These are phyloP conservation scores for Sceloporus undulatus DNA, from an alignment of 2,113 vertebrate genomes.

Conservation along the genomic window DNA sequence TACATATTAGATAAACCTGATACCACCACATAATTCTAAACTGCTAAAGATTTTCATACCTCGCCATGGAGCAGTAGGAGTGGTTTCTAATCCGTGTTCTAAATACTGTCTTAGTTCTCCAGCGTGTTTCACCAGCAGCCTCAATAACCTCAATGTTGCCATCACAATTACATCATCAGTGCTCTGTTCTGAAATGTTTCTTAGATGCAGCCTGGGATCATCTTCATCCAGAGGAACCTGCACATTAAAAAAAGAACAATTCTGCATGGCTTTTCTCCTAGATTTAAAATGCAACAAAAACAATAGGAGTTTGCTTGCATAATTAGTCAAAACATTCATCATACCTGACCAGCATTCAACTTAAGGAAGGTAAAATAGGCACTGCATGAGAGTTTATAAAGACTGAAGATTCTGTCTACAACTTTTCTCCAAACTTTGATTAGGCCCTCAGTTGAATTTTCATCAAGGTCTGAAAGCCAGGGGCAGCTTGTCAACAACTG, in stretches of 20 bases:
- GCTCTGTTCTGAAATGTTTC: slow-evolving; percentile 89
- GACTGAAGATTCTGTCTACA: slow-evolving; percentile 96
- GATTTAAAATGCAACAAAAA: background rate
- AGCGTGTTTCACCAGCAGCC: slow-evolving; percentile 95
- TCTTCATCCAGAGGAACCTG: slow-evolving; percentile 92
- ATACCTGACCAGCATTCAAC: slow-evolving; percentile 94
- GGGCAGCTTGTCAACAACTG: slow-evolving; percentile 92
- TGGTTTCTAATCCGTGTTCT: slow-evolving; percentile 94
- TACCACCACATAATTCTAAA: no score
- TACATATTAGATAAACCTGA: no score
- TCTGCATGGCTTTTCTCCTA: background rate
- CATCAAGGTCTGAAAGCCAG: slow-evolving; percentile 92
- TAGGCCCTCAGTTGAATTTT: slow-evolving; percentile 90
- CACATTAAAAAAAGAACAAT: slow-evolving; percentile 16
- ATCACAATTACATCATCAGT: slow-evolving; percentile 97
- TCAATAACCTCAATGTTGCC: slow-evolving; percentile 92
- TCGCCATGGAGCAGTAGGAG: slow-evolving; percentile 97
- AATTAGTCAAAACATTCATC: slow-evolving; percentile 33
- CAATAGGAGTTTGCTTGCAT: background rate
- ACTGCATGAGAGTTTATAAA: slow-evolving; percentile 95
- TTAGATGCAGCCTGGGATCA: slow-evolving; percentile 88
- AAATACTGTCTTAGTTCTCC: slow-evolving; percentile 95
- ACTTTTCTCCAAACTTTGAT: slow-evolving; percentile 95
- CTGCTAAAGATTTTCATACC: slow-evolving; percentile 74
- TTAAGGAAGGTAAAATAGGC: slow-evolving; percentile 99